Conservation (phyloP, 2,888 invertebrate genomes). For the Agrenia bidenticulata region DNA sequence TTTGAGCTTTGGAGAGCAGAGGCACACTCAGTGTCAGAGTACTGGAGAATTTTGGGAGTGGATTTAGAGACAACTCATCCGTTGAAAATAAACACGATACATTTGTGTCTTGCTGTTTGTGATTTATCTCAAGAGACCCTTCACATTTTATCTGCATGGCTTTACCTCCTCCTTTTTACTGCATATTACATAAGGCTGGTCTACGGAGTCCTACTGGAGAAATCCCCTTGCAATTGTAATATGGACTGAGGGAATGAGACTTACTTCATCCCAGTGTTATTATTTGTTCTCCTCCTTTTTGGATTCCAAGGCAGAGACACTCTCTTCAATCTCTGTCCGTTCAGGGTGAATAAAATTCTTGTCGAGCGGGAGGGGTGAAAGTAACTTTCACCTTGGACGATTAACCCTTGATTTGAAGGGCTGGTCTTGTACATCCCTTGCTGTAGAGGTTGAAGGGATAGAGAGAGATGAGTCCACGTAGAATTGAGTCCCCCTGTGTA, state of each 20-base stretch:
- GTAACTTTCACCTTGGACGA: too few species aligned
- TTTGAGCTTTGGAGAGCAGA: too few species aligned
- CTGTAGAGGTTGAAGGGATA: background rate
- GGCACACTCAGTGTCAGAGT: too few species aligned
- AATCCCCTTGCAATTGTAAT: too few species aligned
- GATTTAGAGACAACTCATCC: constrained; percentile 1
- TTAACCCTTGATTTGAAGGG: background rate
- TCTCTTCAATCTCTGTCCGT: too few species aligned
- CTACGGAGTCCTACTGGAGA: too few species aligned
- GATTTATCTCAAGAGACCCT: constrained; percentile 16
- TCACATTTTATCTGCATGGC: constrained; percentile 17
- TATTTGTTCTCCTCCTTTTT: background rate
- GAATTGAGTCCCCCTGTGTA: too few species aligned
- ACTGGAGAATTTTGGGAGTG: background rate
- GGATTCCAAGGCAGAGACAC: too few species aligned
- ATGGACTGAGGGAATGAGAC: too few species aligned
- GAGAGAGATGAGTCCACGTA: background rate
- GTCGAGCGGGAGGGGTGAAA: too few species aligned
- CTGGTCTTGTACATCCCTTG: background rate
- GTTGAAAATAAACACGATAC: constrained; percentile 1
- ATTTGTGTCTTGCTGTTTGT: constrained; percentile 4
- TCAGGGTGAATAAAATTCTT: too few species aligned
- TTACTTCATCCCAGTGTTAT: background rate
- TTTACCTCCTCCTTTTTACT: constrained; percentile 2
- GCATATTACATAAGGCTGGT: background rate